A percentile compares a stretch with the other conserved stretches of the same genome.
Conservation (phyloP, 1,140 invertebrate genomes). For the Drosophila tropicalis region DNA sequence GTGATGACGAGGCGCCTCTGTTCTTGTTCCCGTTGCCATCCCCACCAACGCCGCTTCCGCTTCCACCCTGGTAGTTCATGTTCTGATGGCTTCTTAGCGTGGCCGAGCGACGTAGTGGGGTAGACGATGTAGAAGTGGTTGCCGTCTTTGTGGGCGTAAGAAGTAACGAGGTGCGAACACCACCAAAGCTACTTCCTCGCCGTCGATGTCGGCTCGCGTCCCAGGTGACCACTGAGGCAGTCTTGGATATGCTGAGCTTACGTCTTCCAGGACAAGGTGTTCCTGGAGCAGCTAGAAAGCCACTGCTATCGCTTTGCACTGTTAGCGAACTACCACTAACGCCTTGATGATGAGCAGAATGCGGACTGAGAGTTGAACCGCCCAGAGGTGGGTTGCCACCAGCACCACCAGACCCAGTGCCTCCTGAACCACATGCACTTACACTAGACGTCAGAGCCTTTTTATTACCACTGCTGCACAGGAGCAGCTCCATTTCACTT, state of each 20-base stretch:
- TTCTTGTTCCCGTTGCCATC: conserved; percentile 49
- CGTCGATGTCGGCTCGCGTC: conserved; percentile 84
- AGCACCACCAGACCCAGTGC: not conserved
- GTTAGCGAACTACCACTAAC: conserved; percentile 45
- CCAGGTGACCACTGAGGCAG: conserved; percentile 86
- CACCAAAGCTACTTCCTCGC: conserved; percentile 86
- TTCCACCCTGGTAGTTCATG: conserved; percentile 70
- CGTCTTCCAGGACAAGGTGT: conserved; percentile 65
- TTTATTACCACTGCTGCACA: conserved; percentile 49
- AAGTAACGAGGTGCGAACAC: conserved; percentile 84
- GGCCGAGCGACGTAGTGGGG: conserved; percentile 85
- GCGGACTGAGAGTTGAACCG: conserved; percentile 45
- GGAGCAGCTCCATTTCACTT: conserved; percentile 72
- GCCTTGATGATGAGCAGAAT: conserved; percentile 48
- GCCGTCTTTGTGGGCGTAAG: conserved; percentile 81
- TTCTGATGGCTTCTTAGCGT: conserved; percentile 85
- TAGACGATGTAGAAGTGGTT: conserved; percentile 78
- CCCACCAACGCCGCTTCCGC: conserved; percentile 29
- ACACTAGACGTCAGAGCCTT: conserved; percentile 56
- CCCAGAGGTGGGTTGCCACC: not conserved
- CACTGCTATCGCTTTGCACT: conserved; percentile 57
- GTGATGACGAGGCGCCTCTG: conserved; percentile 82
- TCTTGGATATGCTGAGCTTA: conserved; percentile 80
- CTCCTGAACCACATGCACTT: conserved; percentile 35
- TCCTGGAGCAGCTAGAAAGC: conserved; percentile 57